phyloP scores from a whole-genome alignment of 2,888 invertebrate species.

The Podotricha telesiphe region DNA sequence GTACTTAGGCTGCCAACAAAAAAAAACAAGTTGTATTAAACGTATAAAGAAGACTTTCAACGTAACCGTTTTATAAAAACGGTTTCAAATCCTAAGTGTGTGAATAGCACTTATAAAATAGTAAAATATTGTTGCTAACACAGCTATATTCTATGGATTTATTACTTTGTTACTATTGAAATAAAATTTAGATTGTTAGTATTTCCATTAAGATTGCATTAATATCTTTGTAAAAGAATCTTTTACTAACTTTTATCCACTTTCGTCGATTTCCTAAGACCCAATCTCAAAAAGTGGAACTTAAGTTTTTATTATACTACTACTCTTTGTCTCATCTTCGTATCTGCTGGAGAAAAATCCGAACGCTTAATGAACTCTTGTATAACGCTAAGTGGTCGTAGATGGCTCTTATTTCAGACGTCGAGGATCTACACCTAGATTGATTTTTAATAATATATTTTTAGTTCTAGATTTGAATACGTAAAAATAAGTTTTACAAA shows the following conservation, averaged over 20 bases:
- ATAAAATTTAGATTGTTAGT: no score
- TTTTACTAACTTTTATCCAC: conserved; percentile 11
- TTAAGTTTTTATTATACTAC: conserved; percentile 22
- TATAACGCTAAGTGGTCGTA: conserved; percentile 12
- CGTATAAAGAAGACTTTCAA: no score
- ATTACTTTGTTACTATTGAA: no score
- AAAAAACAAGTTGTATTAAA: no score
- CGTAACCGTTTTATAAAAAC: no score
- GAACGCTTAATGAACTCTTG: conserved; percentile 23
- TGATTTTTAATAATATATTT: conserved; percentile 17
- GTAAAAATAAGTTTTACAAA: no score
- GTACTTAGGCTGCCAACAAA: no score
- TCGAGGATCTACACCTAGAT: neutral
- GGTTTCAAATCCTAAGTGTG: no score
- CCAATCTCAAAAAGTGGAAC: conserved; percentile 21
- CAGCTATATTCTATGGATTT: no score
- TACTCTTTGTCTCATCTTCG: conserved; percentile 27
- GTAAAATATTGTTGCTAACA: no score
- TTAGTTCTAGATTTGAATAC: no score
- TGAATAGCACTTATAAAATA: no score
- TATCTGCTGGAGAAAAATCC: conserved; percentile 21
- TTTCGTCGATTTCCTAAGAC: conserved; percentile 16
- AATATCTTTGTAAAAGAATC: neutral
- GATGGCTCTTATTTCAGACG: conserved; percentile 11
- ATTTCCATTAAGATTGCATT: neutral